Evolutionary conservation across 2,888 invertebrate genomes (phyloP), one percentile per base, ranked within the genome.

Genomic region (Eurytoma californica): DNA sequence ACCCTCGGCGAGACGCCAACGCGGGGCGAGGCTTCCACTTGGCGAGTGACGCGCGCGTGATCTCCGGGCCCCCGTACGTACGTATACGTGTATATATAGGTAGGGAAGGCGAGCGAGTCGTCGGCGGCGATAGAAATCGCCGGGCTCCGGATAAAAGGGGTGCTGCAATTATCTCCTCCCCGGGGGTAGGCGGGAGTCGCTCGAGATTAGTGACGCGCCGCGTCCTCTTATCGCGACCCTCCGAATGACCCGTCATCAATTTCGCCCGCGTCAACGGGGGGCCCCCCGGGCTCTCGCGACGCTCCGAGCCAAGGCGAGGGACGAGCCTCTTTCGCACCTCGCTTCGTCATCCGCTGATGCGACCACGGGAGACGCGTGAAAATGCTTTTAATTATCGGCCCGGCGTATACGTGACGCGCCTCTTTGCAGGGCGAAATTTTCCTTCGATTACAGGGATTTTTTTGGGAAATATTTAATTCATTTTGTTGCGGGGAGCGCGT

Each of bases 171-270:
- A 66, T 74, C 20, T 55, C 65, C 20, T 47, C n/a, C 58, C 24
- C 66, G 13, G 13, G 24, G 28, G 7, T 1, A n/a, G 2, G 18
- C 14, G 30, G 61, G 24, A 16, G 55, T 30, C 20, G 69, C 13
- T 16, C 69, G 69, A 51, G 47, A 24, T 4, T 20, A n/a, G 12
- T 20, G 49, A 24, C 14, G 51, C 3, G 20, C 16, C 53, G 53
- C 16, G 24, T 12, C 51, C 67, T 67, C 70, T 70, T 70, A 70
- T 72, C 72, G 63, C 20, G 28, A 16, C 51, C 30, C 63, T 39
- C 28, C 7, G 39, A 53, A 72, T 49, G 72, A 63, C 51, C 53
- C 39, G 61, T 63, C 72, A 72, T 72, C 72, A 72, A 61, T 72
- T 72, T 53, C 53, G 51, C 63, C 9, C 53, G 53, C 18, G 53